Base-by-base conservation (phyloP, 1,140 invertebrate genomes). In the Mamestra configurata region DNA sequence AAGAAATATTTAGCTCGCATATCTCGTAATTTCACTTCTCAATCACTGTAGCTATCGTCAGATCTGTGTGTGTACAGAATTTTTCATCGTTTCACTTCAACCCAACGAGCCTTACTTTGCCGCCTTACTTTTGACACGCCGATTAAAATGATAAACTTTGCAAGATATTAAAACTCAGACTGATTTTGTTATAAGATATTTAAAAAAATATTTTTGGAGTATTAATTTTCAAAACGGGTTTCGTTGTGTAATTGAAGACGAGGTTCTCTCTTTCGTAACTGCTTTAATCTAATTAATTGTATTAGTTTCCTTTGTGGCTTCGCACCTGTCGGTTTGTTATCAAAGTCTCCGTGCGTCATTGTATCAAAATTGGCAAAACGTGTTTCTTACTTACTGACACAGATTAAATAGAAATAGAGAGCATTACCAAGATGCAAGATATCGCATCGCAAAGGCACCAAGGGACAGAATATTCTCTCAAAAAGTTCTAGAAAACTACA, bases 111-210 rank as follows among this genome's bases (percentile, higher is more conserved):
- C 13, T n/a, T 11, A 20, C 4, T 8, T 79, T 76, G 71, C 83
- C 53, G 55, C 40, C 61, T 66, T 68, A 68, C 27, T 82, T 77
- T 66, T 82, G 86, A 83, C 81, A 82, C 81, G 64, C 46, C 49
- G 82, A 87, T 87, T 68, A 61, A 49, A 53, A 81, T 83, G 86
- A 87, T 87, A 84, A 85, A 84, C 11, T 53, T 40, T 13, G n/a
- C 18, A 4, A 77, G 40, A 68, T 66, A 40, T 77, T 77, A 18
- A 59, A 46, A 51, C 22, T 27, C 4, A 8, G 3, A 61, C n/a
- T 64, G 73, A 64, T 77, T 75, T 59, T 53, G 20, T 43, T 57
- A 22, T 3, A 20, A 24, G 51, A 59, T 75, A 59, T n/a, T 57
- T 20, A 4, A 20, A 4, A 11, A 37, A 8, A 20, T 43, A 10